These are phyloP conservation scores for Callyntrura guangdongensis DNA, from an alignment of 2,888 invertebrate genomes.

Conservation along the genomic window DNA sequence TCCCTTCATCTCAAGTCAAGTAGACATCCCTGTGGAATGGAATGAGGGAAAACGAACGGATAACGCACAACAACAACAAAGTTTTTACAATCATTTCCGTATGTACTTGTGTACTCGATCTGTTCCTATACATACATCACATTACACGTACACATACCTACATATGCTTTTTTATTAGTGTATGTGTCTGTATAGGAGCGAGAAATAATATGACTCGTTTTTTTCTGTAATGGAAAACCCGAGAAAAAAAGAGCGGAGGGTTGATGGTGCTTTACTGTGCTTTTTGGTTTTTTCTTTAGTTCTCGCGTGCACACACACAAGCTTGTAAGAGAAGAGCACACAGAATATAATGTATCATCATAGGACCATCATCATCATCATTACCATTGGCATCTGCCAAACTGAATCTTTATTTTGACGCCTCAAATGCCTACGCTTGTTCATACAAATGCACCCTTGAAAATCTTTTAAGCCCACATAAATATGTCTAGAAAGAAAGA, in stretches of 20 bases:
- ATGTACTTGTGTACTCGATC: conserved; percentile 24
- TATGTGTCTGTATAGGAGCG: not conserved
- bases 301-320: conserved; percentile 14
- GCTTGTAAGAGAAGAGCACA: conserved; percentile 38
- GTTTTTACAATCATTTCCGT: conserved; percentile 71
- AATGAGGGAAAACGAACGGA: conserved; percentile 56
- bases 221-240: conserved; percentile 20
- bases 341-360: conserved; percentile 65
- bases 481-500: not conserved
- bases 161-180: not conserved
- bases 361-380: conserved; percentile 69
- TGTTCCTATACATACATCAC: not conserved
- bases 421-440: conserved; percentile 66
- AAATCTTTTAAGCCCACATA: conserved; percentile 70
- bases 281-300: conserved; percentile 31
- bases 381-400: conserved; percentile 77
- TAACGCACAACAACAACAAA: conserved; percentile 72
- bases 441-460: conserved; percentile 66
- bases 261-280: conserved; percentile 41
- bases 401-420: conserved; percentile 77
- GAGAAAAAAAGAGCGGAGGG: conserved; percentile 49
- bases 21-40: conserved; percentile 71
- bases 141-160: not conserved
- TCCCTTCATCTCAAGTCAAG: conserved; percentile 74
- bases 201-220: not conserved